phyloP scores from a whole-genome alignment of 1,140 invertebrate species.

The Myzus persicae region DNA sequence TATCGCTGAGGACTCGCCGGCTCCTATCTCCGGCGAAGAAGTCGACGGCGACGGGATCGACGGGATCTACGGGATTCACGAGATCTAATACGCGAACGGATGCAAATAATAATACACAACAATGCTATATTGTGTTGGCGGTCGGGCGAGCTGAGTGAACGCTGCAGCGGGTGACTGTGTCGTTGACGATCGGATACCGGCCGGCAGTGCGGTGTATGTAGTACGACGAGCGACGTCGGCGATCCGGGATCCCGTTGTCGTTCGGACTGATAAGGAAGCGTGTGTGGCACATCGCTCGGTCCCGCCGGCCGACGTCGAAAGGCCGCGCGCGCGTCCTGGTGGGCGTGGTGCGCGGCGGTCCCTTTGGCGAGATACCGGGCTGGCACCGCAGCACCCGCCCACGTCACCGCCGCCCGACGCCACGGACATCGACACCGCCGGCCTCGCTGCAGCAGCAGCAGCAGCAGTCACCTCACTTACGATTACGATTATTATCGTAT shows the following conservation, averaged over 20 bases:
- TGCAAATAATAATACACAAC: background rate
- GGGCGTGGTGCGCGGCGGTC: slow-evolving; percentile 36
- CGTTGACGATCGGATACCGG: background rate
- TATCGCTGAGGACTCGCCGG: no score
- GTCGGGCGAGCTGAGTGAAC: background rate
- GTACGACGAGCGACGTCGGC: background rate
- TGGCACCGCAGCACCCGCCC: slow-evolving; percentile 41
- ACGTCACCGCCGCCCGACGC: background rate
- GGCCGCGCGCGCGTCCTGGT: slow-evolving; percentile 46
- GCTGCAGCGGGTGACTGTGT: background rate
- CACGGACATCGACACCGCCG: background rate
- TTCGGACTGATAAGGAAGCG: slow-evolving; percentile 51
- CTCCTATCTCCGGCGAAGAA: no score
- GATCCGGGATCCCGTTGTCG: slow-evolving; percentile 45
- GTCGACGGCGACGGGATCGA: background rate
- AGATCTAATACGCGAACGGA: background rate
- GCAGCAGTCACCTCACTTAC: background rate
- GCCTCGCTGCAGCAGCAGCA: background rate
- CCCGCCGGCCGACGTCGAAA: background rate
- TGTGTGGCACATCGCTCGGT: background rate
- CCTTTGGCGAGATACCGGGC: slow-evolving; percentile 26
- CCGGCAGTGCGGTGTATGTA: background rate
- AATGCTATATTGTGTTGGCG: background rate
- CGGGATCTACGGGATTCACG: background rate
- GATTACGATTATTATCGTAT: background rate